Percentiles rank a stretch among this genome's conserved stretches.
Evolutionary conservation across 2,113 vertebrate genomes (phyloP).

Genomic region (Tetraodon nigroviridis): DNA sequence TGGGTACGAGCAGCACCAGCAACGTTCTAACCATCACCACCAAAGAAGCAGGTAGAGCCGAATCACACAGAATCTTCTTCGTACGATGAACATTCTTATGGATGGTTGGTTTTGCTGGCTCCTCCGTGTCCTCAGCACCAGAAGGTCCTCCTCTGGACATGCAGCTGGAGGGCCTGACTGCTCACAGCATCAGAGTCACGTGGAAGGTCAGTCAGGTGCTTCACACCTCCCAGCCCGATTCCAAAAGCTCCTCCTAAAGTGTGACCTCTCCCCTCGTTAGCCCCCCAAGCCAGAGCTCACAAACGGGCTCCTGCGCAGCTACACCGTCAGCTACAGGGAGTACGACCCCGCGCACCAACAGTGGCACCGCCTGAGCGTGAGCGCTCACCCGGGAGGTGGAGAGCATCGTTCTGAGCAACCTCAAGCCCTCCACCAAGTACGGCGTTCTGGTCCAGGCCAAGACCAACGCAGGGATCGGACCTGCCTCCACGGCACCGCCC

Average conservation of each 20-base stretch:
- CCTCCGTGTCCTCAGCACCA: conserved; percentile 43
- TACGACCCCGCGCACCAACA: conserved; percentile 8
- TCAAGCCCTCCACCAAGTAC: conserved; percentile 56
- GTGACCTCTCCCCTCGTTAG: conserved; percentile 14
- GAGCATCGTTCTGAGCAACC: conserved; percentile 29
- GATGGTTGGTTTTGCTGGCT: background rate
- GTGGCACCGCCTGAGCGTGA: conserved; percentile 35
- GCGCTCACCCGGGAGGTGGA: conserved; percentile 20
- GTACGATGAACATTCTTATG: background rate
- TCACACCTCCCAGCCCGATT: too few species aligned
- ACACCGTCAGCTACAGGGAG: conserved; percentile 59
- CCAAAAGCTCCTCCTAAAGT: background rate
- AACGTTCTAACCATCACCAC: conserved; percentile 57
- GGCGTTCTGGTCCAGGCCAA: conserved; percentile 38
- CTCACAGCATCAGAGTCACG: conserved; percentile 52
- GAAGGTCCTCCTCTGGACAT: conserved; percentile 57
- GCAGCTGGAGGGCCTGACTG: conserved; percentile 35
- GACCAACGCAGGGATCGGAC: conserved; percentile 51
- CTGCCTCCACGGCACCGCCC: conserved; percentile 28
- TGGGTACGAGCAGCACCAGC: conserved; percentile 56
- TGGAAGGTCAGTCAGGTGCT: conserved; percentile 56
- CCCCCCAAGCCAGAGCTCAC: conserved; percentile 46
- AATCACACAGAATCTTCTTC: background rate
- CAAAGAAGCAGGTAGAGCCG: conserved; percentile 57
- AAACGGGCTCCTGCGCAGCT: conserved; percentile 55